Base-by-base conservation (phyloP, 1,140 invertebrate genomes). In the Holcopasites calliopsidis region DNA sequence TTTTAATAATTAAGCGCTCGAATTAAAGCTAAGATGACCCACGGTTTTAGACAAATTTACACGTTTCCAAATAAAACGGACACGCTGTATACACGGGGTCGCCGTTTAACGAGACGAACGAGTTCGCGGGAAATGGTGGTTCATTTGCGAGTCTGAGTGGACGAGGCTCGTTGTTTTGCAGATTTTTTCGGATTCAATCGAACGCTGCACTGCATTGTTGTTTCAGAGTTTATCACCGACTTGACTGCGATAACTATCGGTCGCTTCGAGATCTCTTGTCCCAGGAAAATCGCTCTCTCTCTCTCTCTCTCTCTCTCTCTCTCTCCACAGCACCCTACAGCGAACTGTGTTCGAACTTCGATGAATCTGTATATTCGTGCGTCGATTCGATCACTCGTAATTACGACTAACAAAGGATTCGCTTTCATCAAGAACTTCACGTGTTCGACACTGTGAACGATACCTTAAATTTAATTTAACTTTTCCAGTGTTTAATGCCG, bases 391-490 rank as follows among this genome's bases (percentile, higher is more conserved):
- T 70, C 28, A 58, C 16, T 70, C 49, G 5, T 44, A 70, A 70
- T 70, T 58, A 70, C 68, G 28, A 2, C 50, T 16, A 40, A 54
- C 64, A 40, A 28, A 18, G 23, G 28, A 21, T 44, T 23, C 31
- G 13, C n/a, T 18, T 31, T 10, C 18, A 4, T 8, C 31, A 23
- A 2, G 1, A 31, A 38, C 13, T 47, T 58, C 13, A 40, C 13
- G 23, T 28, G 6, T 1, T 26, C n/a, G 21, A 52, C 28, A 13
- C 23, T 33, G 23, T 28, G 18, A 28, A 1, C 16, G 52, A 69
- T 23, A 23, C 40, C 21, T 47, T 70, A 47, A 47, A 31, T 70
- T 70, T 70, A 70, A 70, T 58, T 58, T 58, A 70, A 70, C 58
- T 13, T 70, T 70, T 16, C 31, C 52, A 23, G 21, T 52, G 18